Evolutionary conservation across 2,888 invertebrate species (phyloP), one percentile per base, ranked within the genome.

Genomic region (Temnothorax ravouxi): DNA sequence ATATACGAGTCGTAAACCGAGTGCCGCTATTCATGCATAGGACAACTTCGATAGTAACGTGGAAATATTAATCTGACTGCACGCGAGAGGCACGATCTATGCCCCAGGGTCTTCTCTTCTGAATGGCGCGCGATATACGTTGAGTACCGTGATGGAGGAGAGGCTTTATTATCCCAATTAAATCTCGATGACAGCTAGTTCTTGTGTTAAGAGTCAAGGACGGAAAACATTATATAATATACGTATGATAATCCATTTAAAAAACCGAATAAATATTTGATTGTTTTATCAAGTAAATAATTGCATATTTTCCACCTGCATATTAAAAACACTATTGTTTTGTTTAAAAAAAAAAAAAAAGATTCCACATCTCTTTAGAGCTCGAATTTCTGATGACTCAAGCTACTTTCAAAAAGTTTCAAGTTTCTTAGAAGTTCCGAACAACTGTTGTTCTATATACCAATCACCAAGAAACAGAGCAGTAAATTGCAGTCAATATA

Each of bases 21-120:
- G 21, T 44, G 56, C 18, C 41, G 56, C 29, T 71, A 47, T 59
- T 79, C 47, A 47, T 59, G n/a, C 34, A 52, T 25, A 44, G 15
- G 29, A 56, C 21, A 69, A 56, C 71, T 41, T 79, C 41, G 56
- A 56, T 69, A 59, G 44, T 71, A 79, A 71, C 34, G 44, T 54
- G 67, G 29, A 77, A 67, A 67, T 77, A 64, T 76, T 76, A 77
- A 77, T 77, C 52, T 25, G 54, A 77, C 9, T 66, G 29, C 41
- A 77, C 25, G 50, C 50, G 18, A 76, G 62, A 75, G 54, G 41
- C 56, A 72, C 25, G 61, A 61, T 62, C 21, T 61, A 34, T 61
- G 47, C 47, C 11, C 13, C 54, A 11, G 29, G 6, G 29, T 56
- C n/a, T 79, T 79, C n/a, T 44, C 50, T 50, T 21, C 44, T 34